These are phyloP conservation scores for Diplodus puntazzo DNA, from an alignment of 2,797 vertebrate genomes.

Conservation along the genomic window DNA sequence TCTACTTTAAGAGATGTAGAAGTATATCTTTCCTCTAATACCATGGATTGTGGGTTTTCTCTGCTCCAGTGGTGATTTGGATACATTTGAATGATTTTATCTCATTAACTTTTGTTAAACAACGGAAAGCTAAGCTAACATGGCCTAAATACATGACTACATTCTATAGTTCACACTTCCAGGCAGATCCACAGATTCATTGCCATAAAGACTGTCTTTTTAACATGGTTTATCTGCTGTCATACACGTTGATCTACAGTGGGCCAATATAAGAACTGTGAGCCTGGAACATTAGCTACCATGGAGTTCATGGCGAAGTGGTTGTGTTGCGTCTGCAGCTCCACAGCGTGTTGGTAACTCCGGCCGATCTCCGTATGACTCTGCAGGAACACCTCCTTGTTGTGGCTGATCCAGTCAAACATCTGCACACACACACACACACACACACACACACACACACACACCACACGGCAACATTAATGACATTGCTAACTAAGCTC, in stretches of 20 bases:
- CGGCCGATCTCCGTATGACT: constrained; percentile 98
- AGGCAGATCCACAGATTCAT: neutral
- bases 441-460: constrained; percentile 13
- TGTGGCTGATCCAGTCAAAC: constrained; percentile 99
- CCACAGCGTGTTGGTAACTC: constrained; percentile 95
- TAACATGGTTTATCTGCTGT: neutral
- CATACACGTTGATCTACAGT: neutral
- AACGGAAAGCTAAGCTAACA: neutral
- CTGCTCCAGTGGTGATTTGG: neutral
- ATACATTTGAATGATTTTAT: too few relatives aligned
- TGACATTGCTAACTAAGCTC: neutral
- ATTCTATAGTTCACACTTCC: neutral
- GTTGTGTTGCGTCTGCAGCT: constrained; percentile 98
- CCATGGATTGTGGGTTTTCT: neutral
- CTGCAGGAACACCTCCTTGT: constrained; percentile 98
- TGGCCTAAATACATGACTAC: neutral
- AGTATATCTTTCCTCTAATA: neutral
- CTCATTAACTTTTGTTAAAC: neutral
- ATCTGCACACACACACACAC: constrained; percentile 84
- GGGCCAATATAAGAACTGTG: neutral
- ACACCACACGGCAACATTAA: neutral
- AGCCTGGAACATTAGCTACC: constrained; percentile 77
- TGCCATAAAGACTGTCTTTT: neutral
- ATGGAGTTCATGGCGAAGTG: constrained; percentile 99
- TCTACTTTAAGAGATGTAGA: neutral